Evolutionary conservation across 2,797 vertebrate genomes (phyloP).

Genomic region (Bradypodion ventrale): DNA sequence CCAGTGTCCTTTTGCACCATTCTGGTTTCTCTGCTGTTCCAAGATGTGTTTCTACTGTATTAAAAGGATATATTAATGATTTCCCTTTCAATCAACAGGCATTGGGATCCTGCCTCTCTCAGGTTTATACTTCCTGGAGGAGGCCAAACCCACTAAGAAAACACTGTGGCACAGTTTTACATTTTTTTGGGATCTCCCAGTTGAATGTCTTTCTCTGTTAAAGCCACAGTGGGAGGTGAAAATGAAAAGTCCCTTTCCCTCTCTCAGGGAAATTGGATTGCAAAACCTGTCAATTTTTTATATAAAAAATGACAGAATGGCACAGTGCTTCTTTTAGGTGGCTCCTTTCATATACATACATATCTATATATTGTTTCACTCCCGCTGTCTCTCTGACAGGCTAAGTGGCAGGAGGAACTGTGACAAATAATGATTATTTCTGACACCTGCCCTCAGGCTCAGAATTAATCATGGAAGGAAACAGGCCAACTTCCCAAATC

Average conservation of each 20-base stretch:
- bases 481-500: constrained; percentile 66
- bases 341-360: constrained; percentile 71
- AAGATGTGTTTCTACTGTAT: constrained; percentile 40
- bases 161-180: constrained; percentile 69
- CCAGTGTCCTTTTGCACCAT: constrained; percentile 1
- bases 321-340: constrained; percentile 76
- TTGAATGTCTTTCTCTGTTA: constrained; percentile 77
- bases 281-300: constrained; percentile 81
- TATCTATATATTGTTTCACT: constrained; percentile 75
- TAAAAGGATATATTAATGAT: constrained; percentile 41
- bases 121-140: constrained; percentile 58
- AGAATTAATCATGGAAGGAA: constrained; percentile 81
- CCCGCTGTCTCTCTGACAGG: constrained; percentile 79
- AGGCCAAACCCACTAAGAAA: constrained; percentile 69
- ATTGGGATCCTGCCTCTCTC: constrained; percentile 52
- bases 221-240: constrained; percentile 73
- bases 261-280: constrained; percentile 74
- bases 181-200: constrained; percentile 71
- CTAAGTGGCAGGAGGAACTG: constrained; percentile 79
- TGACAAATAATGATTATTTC: constrained; percentile 74
- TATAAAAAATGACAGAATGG: constrained; percentile 78
- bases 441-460: constrained; percentile 77
- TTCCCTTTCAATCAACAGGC: constrained; percentile 49
- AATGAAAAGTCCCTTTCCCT: constrained; percentile 74
- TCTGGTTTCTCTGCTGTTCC: constrained; percentile 34